Evolutionary conservation across 2,113 vertebrate genomes (phyloP).

Genomic region (Tiliqua scincoides): DNA sequence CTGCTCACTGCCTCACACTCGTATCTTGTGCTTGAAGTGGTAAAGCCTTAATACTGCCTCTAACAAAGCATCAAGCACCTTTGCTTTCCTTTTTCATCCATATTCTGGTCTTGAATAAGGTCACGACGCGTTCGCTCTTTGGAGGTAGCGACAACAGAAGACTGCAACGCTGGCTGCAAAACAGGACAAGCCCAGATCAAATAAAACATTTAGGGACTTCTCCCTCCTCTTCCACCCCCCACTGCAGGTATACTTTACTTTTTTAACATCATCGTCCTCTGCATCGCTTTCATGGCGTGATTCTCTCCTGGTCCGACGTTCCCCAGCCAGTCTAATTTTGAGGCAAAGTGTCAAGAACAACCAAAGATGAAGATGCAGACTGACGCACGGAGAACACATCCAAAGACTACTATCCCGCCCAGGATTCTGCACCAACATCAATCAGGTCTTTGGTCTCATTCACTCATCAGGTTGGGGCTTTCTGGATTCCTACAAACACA

Average conservation of each 20-base stretch:
- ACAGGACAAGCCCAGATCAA: conserved; percentile 19
- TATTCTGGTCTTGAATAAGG: conserved; percentile 99
- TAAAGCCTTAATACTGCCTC: neutral
- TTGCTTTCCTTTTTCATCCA: conserved; percentile 98
- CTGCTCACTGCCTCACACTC: too few relatives aligned
- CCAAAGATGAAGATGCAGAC: neutral
- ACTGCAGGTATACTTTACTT: conserved; percentile 74
- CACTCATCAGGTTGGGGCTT: neutral
- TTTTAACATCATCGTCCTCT: conserved; percentile 98
- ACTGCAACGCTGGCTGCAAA: conserved; percentile 94
- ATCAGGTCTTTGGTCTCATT: neutral
- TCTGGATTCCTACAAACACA: neutral
- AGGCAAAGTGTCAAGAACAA: conserved; percentile 12
- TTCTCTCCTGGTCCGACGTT: conserved; percentile 96
- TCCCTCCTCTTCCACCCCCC: neutral
- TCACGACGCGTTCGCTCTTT: conserved; percentile 98
- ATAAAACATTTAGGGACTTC: neutral
- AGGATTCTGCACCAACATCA: neutral
- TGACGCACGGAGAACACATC: neutral
- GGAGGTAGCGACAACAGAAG: conserved; percentile 99
- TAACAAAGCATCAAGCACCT: conserved; percentile 75
- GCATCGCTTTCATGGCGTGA: conserved; percentile 96
- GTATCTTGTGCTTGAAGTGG: neutral
- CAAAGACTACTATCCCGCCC: neutral
- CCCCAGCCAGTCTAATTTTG: conserved; percentile 90